Evolutionary conservation across 2,113 vertebrate genomes (phyloP).

Genomic region (Rhynchomys soricoides): DNA sequence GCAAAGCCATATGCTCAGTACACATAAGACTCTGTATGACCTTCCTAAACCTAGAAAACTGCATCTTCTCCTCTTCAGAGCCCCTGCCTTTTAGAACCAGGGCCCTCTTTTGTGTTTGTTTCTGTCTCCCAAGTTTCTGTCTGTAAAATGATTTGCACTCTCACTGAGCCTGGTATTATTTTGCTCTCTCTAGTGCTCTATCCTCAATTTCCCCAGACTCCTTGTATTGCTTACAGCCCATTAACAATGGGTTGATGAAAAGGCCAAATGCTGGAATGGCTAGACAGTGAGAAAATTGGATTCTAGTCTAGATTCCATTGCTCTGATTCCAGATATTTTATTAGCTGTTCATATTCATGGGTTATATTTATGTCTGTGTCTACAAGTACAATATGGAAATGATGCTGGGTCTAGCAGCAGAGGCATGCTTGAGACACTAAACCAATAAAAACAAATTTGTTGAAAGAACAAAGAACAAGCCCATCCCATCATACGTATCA

Average conservation of each 20-base stretch:
- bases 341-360: background rate
- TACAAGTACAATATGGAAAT: conserved; percentile 2
- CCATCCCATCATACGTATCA: background rate
- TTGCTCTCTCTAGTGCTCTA: background rate
- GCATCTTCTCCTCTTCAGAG: background rate
- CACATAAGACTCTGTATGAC: background rate
- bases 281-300: background rate
- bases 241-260: background rate
- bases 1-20: background rate
- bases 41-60: background rate
- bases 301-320: background rate
- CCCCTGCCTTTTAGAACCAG: background rate
- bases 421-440: background rate
- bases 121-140: background rate
- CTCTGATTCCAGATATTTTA: background rate
- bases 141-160: background rate
- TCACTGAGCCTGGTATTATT: no score
- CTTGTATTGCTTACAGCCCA: background rate
- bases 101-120: background rate
- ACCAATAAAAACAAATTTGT: background rate
- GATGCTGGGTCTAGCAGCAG: background rate
- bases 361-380: background rate
- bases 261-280: background rate
- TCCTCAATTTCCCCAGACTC: background rate
- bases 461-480: background rate